Conservation (phyloP, 92 coral and sea anemone species). For the Phenganax subtilis region DNA sequence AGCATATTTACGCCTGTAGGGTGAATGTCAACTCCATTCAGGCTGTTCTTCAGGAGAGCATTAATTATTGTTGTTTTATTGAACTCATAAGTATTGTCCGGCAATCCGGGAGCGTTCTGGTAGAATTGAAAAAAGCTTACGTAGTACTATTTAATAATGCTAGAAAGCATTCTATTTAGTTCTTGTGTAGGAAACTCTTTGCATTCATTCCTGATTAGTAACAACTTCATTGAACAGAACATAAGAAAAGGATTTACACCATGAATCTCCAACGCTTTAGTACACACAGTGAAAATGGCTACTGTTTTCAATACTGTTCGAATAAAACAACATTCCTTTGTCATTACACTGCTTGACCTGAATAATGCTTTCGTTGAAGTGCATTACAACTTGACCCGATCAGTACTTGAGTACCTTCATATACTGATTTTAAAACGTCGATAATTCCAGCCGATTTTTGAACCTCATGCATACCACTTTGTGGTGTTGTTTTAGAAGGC, state of each 20-base stretch:
- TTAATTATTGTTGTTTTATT: not conserved
- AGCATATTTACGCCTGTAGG: too few species aligned
- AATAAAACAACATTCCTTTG: conserved; percentile 11
- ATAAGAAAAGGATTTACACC: conserved; percentile 41
- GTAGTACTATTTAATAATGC: conserved; percentile 6
- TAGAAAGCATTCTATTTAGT: not conserved
- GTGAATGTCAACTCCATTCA: too few species aligned
- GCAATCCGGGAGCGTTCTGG: not conserved
- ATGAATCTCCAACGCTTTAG: conserved; percentile 6
- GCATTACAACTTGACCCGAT: conserved; percentile 11
- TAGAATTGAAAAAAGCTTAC: conserved; percentile 10
- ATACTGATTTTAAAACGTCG: not conserved
- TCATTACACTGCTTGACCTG: conserved; percentile 40
- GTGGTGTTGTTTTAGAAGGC: not conserved
- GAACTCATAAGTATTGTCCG: not conserved
- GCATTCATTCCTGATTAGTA: not conserved
- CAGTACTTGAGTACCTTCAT: not conserved
- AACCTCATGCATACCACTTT: not conserved
- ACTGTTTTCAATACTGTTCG: too few species aligned
- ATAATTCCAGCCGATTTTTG: not conserved
- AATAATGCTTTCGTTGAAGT: conserved; percentile 44
- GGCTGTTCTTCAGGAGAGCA: too few species aligned
- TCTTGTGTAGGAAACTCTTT: not conserved
- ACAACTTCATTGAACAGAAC: conserved; percentile 14
- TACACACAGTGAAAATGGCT: not conserved